phyloP scores from a whole-genome alignment of 2,113 vertebrate species.

The Dromas ardeola region DNA sequence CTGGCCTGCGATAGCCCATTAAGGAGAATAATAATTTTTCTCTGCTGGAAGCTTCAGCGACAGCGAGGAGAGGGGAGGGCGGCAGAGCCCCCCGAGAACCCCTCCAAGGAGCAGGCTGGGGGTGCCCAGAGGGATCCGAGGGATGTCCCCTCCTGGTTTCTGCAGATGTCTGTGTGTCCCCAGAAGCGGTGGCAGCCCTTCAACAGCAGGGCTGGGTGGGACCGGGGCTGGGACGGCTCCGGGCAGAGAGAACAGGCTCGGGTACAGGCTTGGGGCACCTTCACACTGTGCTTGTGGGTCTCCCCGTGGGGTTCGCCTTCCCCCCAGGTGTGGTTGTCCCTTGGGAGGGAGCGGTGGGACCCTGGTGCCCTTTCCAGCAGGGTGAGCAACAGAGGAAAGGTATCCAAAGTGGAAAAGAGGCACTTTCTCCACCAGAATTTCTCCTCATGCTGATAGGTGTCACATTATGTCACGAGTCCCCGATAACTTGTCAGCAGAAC shows the following conservation, averaged over 20 bases:
- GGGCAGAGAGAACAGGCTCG: neutral
- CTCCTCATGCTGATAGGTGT: neutral
- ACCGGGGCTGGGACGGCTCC: neutral
- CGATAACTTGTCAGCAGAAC: neutral
- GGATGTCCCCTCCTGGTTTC: neutral
- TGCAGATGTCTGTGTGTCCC: neutral
- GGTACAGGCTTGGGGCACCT: neutral
- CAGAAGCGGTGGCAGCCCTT: neutral
- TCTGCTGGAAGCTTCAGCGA: neutral
- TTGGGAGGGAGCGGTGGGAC: neutral
- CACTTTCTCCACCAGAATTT: neutral
- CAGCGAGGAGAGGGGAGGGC: neutral
- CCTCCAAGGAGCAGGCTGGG: rapidly evolving
- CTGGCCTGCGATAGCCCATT: neutral
- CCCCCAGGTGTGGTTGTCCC: neutral
- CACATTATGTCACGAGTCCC: neutral
- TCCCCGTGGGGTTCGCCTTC: rapidly evolving
- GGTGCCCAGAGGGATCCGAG: rapidly evolving
- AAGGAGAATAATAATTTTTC: neutral
- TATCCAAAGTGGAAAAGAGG: neutral
- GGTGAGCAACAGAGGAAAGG: too few relatives aligned
- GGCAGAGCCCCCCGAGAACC: neutral
- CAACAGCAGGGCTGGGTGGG: neutral
- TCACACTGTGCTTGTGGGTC: rapidly evolving
- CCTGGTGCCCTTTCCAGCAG: neutral